These are phyloP conservation scores for Chiloscyllium plagiosum DNA, from an alignment of 2,113 vertebrate species.

Conservation along the genomic window DNA sequence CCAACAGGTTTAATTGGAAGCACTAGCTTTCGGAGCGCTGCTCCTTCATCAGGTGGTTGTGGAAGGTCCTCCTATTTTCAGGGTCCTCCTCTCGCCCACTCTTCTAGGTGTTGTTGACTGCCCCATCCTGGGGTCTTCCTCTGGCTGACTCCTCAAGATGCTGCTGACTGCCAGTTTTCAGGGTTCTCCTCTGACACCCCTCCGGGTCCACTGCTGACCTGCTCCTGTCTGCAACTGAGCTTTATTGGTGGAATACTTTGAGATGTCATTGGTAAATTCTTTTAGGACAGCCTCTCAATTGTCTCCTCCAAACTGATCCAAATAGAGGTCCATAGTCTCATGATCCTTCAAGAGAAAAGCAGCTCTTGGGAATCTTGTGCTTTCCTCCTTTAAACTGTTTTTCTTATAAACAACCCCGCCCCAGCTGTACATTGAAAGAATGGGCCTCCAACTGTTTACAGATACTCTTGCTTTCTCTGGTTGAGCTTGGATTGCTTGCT, in stretches of 20 bases:
- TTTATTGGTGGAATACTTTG: background rate
- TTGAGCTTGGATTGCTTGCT: background rate
- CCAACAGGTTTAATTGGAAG: no score
- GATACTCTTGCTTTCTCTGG: background rate
- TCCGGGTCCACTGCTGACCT: no score
- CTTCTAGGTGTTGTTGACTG: no score
- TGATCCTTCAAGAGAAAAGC: background rate
- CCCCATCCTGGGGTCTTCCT: no score
- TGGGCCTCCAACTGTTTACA: background rate
- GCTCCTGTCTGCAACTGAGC: no score
- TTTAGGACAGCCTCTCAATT: background rate
- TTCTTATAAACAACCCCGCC: background rate
- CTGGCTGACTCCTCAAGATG: no score
- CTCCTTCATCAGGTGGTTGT: no score
- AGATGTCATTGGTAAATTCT: background rate
- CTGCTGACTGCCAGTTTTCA: no score
- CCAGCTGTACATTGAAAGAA: background rate
- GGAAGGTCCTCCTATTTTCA: no score
- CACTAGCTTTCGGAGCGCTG: no score
- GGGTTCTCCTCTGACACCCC: no score
- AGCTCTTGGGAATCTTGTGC: background rate
- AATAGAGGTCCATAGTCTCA: background rate
- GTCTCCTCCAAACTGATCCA: background rate
- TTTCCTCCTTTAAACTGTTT: background rate
- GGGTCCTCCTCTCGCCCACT: no score